Conservation (phyloP, 30 jellyfish, hydroid and myxozoan species). For the Cassiopea xamachana region DNA sequence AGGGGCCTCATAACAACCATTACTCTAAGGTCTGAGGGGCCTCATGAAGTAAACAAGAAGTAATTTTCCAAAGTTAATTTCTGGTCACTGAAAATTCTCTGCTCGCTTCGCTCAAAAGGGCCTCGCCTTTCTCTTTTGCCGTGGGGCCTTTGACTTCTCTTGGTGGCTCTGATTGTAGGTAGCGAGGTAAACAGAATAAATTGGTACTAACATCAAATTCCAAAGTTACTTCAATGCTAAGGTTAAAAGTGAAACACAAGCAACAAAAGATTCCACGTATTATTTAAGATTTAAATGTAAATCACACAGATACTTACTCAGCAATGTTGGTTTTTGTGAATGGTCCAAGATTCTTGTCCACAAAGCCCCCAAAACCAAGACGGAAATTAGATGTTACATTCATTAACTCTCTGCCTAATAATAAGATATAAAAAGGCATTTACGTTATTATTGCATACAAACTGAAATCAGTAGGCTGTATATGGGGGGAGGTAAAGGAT, state of each 20-base stretch:
- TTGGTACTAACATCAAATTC: too few species aligned
- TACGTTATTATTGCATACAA: too few species aligned
- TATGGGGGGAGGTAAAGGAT: too few species aligned
- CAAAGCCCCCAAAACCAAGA: slow-evolving; percentile 97
- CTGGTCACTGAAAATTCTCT: not conserved
- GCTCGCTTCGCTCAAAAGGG: not conserved
- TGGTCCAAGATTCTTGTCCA: slow-evolving; percentile 95
- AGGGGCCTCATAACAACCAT: not conserved
- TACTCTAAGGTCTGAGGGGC: not conserved
- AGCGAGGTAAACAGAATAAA: not conserved
- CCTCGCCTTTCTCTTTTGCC: not conserved
- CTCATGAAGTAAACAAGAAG: not conserved
- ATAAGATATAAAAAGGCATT: not conserved
- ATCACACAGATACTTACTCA: slow-evolving; percentile 34
- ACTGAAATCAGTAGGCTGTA: too few species aligned
- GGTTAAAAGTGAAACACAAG: too few species aligned
- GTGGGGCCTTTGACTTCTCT: not conserved
- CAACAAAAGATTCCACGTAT: too few species aligned
- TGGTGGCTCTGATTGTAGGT: not conserved
- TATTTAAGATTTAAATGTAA: not conserved
- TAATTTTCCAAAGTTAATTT: not conserved
- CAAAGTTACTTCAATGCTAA: too few species aligned
- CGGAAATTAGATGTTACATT: slow-evolving; percentile 88
- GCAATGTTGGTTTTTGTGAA: slow-evolving; percentile 55
- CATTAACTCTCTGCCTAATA: slow-evolving; percentile 66